Evolutionary conservation across 2,888 invertebrate genomes (phyloP).

Genomic region (Choreutis nemorana): DNA sequence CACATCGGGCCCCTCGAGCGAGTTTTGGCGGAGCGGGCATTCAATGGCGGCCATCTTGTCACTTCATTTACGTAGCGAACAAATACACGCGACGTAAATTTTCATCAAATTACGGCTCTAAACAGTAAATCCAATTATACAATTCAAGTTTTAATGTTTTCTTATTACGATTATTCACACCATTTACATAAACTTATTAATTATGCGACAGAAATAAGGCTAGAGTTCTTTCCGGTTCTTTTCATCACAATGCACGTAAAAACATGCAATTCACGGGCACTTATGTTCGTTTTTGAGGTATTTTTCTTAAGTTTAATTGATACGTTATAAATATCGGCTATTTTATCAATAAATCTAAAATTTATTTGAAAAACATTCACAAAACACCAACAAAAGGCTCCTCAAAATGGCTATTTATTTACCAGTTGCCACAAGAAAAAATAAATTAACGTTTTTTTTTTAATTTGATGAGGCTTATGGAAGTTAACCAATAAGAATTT

Average conservation of each 20-base stretch:
- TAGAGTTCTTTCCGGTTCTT: slow-evolving; percentile 52
- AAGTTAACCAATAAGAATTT: too few relatives aligned
- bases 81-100: slow-evolving; percentile 55
- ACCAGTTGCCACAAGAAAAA: slow-evolving; percentile 59
- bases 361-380: slow-evolving; percentile 62
- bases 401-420: slow-evolving; percentile 67
- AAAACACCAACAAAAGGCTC: slow-evolving; percentile 68
- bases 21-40: slow-evolving; percentile 63
- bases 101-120: slow-evolving; percentile 21
- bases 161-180: slow-evolving; percentile 9
- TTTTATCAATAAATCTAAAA: slow-evolving; percentile 36
- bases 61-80: slow-evolving; percentile 59
- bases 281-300: slow-evolving; percentile 19
- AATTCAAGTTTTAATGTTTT: not conserved
- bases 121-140: slow-evolving; percentile 10
- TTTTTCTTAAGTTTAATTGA: slow-evolving; percentile 18
- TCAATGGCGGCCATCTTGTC: slow-evolving; percentile 64
- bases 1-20: slow-evolving; percentile 56
- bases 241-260: slow-evolving; percentile 44
- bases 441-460: too few relatives aligned
- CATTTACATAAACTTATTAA: slow-evolving; percentile 16
- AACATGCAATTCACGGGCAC: slow-evolving; percentile 40
- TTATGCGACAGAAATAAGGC: slow-evolving; percentile 35
- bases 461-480: too few relatives aligned
- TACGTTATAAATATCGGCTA: slow-evolving; percentile 15